phyloP scores from a whole-genome alignment of 2,797 vertebrate genomes.

The Allenopithecus nigroviridis region DNA sequence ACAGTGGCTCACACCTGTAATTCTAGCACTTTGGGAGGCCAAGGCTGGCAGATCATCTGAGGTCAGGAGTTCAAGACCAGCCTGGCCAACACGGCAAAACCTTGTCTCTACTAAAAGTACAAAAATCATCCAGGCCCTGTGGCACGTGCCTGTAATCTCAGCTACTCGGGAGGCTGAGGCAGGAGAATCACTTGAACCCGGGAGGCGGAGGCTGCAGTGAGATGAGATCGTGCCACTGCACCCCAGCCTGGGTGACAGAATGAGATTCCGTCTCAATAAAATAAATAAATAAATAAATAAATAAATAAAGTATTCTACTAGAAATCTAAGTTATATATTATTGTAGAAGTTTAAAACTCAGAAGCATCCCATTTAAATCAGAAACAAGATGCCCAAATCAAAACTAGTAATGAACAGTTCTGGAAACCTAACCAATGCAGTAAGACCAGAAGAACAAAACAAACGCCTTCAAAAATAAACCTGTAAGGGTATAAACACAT shows the following conservation, averaged over 20 bases:
- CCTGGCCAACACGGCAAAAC: background rate
- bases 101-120: no score
- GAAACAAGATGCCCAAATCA: constrained; percentile 43
- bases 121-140: no score
- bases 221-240: no score
- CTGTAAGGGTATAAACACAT: background rate
- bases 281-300: no score
- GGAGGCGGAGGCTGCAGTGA: no score
- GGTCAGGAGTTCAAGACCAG: background rate
- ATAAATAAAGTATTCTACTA: background rate
- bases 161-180: no score
- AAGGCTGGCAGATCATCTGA: background rate
- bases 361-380: constrained; percentile 25
- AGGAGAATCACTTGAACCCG: no score
- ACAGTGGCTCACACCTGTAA: background rate
- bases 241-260: no score
- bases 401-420: constrained; percentile 3
- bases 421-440: background rate
- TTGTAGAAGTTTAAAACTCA: constrained; percentile 7
- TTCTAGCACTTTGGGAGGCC: background rate
- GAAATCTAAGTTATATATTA: constrained; percentile 6
- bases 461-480: background rate
- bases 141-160: no score
- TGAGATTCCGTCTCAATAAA: no score
- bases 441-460: background rate